Conservation (phyloP, 1,140 invertebrate genomes). For the Drosophila carrolli region DNA sequence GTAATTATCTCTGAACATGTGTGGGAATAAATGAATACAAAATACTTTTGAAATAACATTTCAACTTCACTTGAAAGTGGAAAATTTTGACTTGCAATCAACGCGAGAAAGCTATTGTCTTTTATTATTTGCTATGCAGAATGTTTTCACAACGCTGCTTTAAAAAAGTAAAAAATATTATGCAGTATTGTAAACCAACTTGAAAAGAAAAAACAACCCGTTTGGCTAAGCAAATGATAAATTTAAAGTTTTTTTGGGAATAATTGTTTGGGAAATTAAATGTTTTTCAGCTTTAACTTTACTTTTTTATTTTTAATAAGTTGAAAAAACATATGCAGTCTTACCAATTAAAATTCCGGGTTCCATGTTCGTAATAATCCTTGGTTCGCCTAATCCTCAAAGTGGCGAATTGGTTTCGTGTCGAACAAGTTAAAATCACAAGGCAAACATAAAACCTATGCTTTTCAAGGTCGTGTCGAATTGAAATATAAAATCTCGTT, state of each 20-base stretch:
- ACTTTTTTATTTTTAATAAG: too few species aligned
- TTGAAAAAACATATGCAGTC: not conserved
- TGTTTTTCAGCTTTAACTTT: too few species aligned
- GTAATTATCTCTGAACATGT: slow-evolving; percentile 10
- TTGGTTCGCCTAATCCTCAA: slow-evolving; percentile 26
- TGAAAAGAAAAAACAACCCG: too few species aligned
- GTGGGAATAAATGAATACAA: slow-evolving; percentile 2
- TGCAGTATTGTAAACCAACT: too few species aligned
- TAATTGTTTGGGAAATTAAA: too few species aligned
- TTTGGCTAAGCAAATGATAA: too few species aligned
- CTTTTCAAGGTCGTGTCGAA: slow-evolving; percentile 29
- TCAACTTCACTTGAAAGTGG: not conserved
- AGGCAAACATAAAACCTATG: slow-evolving; percentile 22
- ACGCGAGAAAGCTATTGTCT: not conserved
- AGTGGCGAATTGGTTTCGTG: slow-evolving; percentile 36
- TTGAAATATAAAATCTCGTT: slow-evolving; percentile 37
- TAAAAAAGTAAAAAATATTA: too few species aligned
- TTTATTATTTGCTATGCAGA: not conserved
- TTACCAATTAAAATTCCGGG: slow-evolving; percentile 81
- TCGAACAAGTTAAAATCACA: slow-evolving; percentile 35
- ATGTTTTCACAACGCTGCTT: too few species aligned
- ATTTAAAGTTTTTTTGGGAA: too few species aligned
- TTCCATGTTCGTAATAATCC: slow-evolving; percentile 66
- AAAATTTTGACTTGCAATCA: not conserved
- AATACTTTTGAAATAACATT: not conserved